A percentile compares a stretch with the other conserved stretches of the same genome.
Conservation (phyloP, 1,140 invertebrate genomes). For the Ganaspis sp. region DNA sequence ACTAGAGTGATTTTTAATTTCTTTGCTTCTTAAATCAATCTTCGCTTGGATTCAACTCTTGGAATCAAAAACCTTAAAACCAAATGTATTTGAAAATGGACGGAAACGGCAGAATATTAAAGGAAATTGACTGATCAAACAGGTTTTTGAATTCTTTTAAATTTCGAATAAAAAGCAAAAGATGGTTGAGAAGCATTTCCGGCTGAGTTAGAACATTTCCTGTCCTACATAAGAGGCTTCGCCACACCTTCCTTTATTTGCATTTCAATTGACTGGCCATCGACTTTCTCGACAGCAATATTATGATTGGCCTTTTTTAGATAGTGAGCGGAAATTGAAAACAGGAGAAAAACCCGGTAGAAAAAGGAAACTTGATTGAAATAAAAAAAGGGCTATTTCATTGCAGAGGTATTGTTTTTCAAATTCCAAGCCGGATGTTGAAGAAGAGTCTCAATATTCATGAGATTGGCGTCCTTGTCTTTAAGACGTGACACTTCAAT, state of each 20-base stretch:
- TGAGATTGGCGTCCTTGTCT: background rate
- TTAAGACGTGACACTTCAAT: background rate
- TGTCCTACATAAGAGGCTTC: background rate
- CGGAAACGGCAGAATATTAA: too few relatives aligned
- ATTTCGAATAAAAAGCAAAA: background rate
- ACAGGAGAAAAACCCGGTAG: background rate
- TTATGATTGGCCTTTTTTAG: background rate
- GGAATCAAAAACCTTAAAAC: too few relatives aligned
- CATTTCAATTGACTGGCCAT: background rate
- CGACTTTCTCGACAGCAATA: background rate
- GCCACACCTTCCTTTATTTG: constrained; percentile 4
- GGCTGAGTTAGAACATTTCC: constrained; percentile 3
- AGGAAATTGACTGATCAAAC: too few relatives aligned
- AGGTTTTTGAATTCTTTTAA: too few relatives aligned
- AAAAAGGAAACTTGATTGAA: background rate
- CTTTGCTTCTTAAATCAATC: too few relatives aligned
- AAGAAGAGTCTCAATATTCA: constrained; percentile 16
- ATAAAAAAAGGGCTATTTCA: background rate
- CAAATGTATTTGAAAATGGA: too few relatives aligned
- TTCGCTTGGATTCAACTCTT: too few relatives aligned
- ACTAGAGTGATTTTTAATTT: too few relatives aligned
- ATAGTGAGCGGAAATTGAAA: background rate
- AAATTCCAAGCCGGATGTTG: constrained; percentile 2
- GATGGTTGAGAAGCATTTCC: background rate
- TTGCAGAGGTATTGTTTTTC: background rate